Evolutionary conservation across 2,113 vertebrate genomes (phyloP).

Genomic region (Trematomus loennbergii): DNA sequence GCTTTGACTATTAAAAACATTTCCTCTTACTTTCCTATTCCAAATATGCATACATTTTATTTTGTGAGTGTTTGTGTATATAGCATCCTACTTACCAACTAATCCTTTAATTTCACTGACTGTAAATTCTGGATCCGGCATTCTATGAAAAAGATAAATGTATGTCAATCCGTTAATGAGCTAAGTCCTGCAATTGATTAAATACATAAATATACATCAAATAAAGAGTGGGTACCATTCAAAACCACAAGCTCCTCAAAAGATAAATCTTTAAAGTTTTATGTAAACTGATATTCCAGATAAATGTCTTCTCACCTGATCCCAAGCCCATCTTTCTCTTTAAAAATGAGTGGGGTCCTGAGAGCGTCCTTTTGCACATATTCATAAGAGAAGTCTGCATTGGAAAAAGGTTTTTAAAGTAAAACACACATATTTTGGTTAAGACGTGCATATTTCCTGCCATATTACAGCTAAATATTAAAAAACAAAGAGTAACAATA

Average conservation of each 20-base stretch:
- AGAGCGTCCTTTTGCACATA: constrained; percentile 97
- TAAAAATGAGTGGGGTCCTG: constrained; percentile 92
- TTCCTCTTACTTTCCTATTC: no score
- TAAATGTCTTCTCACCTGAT: constrained; percentile 89
- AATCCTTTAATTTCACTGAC: constrained; percentile 95
- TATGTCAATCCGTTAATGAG: neutral
- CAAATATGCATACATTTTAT: no score
- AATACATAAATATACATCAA: constrained; percentile 1
- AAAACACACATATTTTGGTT: neutral
- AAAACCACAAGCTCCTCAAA: neutral
- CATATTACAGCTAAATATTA: neutral
- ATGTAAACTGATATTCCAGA: neutral
- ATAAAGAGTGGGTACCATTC: neutral
- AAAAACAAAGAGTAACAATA: neutral
- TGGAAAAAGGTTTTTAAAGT: neutral
- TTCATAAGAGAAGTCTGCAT: constrained; percentile 96
- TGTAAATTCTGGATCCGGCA: constrained; percentile 95
- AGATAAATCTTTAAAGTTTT: neutral
- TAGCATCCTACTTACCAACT: constrained; percentile 90
- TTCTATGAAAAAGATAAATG: constrained; percentile 81
- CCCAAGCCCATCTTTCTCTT: constrained; percentile 93
- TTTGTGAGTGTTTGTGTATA: constrained; percentile 8
- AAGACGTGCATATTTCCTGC: neutral
- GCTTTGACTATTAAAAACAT: no score
- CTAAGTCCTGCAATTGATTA: neutral